Evolutionary conservation across 2,888 invertebrate genomes (phyloP), one percentile per base, ranked within the genome.

Genomic region (Harpagoxenus sublaevis): DNA sequence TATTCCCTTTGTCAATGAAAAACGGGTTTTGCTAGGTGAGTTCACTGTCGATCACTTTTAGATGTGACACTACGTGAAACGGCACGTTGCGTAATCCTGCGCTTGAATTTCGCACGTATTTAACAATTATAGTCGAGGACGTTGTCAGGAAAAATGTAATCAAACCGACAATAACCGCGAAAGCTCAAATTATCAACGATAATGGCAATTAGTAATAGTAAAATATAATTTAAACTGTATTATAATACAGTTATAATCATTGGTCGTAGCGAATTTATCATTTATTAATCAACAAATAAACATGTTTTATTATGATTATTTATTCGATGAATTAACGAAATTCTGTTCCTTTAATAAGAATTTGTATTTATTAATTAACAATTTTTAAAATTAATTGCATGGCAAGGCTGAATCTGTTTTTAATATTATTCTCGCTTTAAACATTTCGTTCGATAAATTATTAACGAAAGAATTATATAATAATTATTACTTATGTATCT

Each of bases 1-100:
- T 68, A 68, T 78, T 60, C 18, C 12, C 45, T 48, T 71, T 73
- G 79, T 79, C 48, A 79, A 79, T 48, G 48, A 51, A 35, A 60
- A 60, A 23, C 35, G 23, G 62, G 18, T 79, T 79, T 60, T 60
- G 35, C n/a, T 48, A 70, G 4, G 28, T 53, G 12, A 45, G 6
- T 45, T 55, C 1, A 39, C 15, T 57, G 60, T 60, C 60, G 18
- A 71, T 79, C 73, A 79, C 4, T 39, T 48, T 66, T 31, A 45
- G 28, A 42, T 60, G 15, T 15, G 45, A 48, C 28, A 65, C 39
- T 60, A 18, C 12, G 12, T 18, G 12, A 35, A 60, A 35, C 8
- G 23, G 35, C 45, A 57, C 18, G 12, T 79, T 79, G 28, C 73
- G 18, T 60, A 71, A 71, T 79, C 23, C 48, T 28, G 39, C 39